phyloP scores from a whole-genome alignment of 2,113 vertebrate genomes.

The Meleagris gallopavo region DNA sequence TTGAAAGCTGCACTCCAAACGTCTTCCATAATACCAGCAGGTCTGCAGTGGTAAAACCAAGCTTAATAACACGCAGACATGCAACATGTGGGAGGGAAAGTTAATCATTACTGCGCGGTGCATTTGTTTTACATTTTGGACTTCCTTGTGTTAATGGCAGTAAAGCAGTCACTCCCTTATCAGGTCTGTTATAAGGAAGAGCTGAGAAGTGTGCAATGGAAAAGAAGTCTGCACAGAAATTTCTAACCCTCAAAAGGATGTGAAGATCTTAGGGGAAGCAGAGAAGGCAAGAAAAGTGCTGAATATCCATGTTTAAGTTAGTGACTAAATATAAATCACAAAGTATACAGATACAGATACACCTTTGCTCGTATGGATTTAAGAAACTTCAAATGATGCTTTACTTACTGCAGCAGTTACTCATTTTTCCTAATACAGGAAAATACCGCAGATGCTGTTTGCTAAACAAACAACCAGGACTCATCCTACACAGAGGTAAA shows the following conservation, averaged over 20 bases:
- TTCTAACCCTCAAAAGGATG: background rate
- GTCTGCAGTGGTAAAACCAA: background rate
- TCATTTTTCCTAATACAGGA: background rate
- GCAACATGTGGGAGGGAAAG: constrained; percentile 27
- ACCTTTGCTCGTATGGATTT: background rate
- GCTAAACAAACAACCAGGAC: background rate
- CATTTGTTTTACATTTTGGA: constrained; percentile 23
- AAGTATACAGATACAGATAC: background rate
- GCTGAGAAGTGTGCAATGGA: background rate
- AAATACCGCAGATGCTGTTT: background rate
- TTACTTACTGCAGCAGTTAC: background rate
- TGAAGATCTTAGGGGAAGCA: background rate
- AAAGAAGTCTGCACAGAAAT: background rate
- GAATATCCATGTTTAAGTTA: background rate
- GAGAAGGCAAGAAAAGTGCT: background rate
- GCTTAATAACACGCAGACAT: constrained; percentile 18
- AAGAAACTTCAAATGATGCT: background rate
- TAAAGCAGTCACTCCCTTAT: background rate
- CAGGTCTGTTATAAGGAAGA: background rate
- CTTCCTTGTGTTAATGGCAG: constrained; percentile 1
- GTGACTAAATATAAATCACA: background rate
- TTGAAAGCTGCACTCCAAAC: constrained; percentile 2
- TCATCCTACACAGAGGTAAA: background rate
- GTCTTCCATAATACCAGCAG: background rate
- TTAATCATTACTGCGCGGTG: constrained; percentile 55